Evolutionary conservation across 2,797 vertebrate genomes (phyloP), one percentile per base, ranked within the genome.

Genomic region (Sebastes minor): DNA sequence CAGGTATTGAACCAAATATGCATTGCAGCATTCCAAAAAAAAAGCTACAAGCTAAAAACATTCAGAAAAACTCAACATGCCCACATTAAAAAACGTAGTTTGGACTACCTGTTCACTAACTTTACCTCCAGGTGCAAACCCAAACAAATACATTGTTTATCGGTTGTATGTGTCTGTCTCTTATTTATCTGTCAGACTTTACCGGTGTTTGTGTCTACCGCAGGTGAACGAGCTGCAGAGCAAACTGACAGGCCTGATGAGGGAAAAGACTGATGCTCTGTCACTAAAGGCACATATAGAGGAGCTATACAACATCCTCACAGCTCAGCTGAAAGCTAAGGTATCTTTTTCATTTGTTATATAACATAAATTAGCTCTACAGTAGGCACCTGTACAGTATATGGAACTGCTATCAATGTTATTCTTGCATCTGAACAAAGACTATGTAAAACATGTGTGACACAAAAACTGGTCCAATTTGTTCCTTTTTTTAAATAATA

Each of bases 261-360:
- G 83, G 30, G 91, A 93, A 64, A 80, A 91, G 85, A 79, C 75
- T 65, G 52, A 77, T 0, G 32, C 49, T 64, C 74, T 84, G 85
- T 91, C 80, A 60, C 85, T 95, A 53, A 96, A 92, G 87, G 87
- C 91, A 30, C 94, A 94, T 53, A 91, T 89, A 61, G 91, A 95
- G 30, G 95, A 96, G 82, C 94, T 94, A 74, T 83, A 93, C 79
- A 66, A 74, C 67, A 11, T 74, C 42, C 93, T 96, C 25, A 88
- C 88, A 82, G 91, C 93, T 76, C 92, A 95, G 81, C 94, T 97
- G 2, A 70, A 72, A 89, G 90, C 91, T 66, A 93, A 97, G 95
- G 97, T 97, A 90, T 30, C 2, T 69, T 25, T 42, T 22, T 18
- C 0, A 14, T 61, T 65, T 74, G 9, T 22, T 20, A 20, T 25